Conservation (phyloP, 2,888 invertebrate species). For the Machimus rusticus region DNA sequence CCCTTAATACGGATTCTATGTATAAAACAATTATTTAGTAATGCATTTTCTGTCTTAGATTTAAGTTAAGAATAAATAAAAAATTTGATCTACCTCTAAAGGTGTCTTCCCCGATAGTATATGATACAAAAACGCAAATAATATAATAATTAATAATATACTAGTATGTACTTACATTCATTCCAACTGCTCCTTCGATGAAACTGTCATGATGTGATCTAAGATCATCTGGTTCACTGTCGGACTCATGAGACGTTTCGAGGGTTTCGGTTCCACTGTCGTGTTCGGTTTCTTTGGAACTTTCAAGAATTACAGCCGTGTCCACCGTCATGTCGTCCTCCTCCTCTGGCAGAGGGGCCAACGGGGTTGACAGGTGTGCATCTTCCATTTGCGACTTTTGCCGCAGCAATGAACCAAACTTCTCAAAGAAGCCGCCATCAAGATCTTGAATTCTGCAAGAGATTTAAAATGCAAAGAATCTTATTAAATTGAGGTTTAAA, state of each 20-base stretch:
- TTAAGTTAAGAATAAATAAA: neutral
- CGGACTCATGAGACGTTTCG: constrained; percentile 68
- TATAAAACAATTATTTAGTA: too few species aligned
- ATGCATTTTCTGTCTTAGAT: too few species aligned
- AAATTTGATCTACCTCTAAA: too few species aligned
- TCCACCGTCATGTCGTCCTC: constrained; percentile 48
- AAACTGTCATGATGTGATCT: constrained; percentile 64
- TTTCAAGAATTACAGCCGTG: constrained; percentile 45
- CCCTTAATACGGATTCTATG: too few species aligned
- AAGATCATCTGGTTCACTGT: constrained; percentile 73
- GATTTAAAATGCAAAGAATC: neutral
- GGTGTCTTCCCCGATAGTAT: neutral
- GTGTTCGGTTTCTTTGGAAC: constrained; percentile 59
- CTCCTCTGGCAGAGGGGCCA: constrained; percentile 64
- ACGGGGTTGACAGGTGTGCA: constrained; percentile 61
- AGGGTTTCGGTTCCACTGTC: constrained; percentile 63
- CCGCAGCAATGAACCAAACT: constrained; percentile 77
- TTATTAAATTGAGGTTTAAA: neutral
- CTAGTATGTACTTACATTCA: constrained; percentile 76
- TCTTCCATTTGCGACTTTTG: constrained; percentile 69
- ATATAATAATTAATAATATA: constrained; percentile 42
- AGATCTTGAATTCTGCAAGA: constrained; percentile 76
- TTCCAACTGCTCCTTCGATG: constrained; percentile 71
- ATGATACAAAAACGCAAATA: neutral
- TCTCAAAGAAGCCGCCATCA: constrained; percentile 85